A percentile compares a stretch with the other conserved stretches of the same genome.
These are phyloP conservation scores for Falco berigora DNA, from an alignment of 2,797 vertebrate species.

Conservation along the genomic window DNA sequence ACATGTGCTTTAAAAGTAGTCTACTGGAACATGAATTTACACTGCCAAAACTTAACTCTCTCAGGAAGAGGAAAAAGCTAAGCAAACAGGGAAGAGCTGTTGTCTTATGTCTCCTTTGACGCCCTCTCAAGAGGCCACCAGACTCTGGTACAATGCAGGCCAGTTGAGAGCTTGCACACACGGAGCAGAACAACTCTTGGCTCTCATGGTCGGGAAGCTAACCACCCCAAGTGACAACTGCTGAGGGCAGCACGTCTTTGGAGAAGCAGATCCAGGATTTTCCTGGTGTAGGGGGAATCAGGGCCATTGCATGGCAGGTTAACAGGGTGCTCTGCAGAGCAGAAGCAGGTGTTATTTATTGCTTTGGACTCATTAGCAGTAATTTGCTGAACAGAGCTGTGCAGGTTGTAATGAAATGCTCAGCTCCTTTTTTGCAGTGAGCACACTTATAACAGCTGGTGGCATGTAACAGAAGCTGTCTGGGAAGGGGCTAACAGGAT, in stretches of 20 bases:
- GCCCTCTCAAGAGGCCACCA: neutral
- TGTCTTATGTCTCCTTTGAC: neutral
- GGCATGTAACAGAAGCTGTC: neutral
- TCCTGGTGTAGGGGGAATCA: neutral
- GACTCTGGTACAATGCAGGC: neutral
- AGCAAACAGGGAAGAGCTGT: neutral
- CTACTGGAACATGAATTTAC: neutral
- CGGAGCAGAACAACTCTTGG: neutral
- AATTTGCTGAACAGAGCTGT: neutral
- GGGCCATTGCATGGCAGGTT: neutral
- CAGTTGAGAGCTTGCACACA: neutral
- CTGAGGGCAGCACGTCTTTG: neutral
- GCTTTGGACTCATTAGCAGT: neutral
- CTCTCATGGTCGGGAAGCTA: neutral
- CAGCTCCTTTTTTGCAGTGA: neutral
- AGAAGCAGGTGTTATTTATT: neutral
- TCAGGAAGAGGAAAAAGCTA: neutral
- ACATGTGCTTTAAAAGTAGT: neutral
- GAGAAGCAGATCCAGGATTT: neutral
- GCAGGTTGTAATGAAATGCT: neutral
- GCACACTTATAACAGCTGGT: neutral
- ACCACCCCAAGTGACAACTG: neutral
- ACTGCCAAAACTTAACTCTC: neutral
- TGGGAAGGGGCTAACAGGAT: neutral
- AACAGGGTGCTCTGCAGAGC: neutral